These are phyloP conservation scores for Laticauda colubrina DNA, from an alignment of 2,113 vertebrate species.

Conservation along the genomic window DNA sequence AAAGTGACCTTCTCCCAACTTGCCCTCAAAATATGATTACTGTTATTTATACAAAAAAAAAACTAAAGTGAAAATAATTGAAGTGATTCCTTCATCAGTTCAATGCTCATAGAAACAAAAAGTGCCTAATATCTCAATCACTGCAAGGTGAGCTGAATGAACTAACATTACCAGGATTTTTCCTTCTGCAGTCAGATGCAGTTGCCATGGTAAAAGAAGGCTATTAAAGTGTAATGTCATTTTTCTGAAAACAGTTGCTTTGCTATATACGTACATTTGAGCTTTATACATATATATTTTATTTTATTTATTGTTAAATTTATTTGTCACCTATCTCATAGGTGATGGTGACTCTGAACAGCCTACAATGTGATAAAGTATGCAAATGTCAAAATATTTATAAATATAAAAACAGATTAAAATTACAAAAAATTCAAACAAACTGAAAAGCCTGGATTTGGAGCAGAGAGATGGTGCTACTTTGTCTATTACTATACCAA, in stretches of 20 bases:
- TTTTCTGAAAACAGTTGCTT: constrained; percentile 6
- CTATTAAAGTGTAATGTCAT: constrained; percentile 11
- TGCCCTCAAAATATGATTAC: neutral
- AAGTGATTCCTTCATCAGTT: neutral
- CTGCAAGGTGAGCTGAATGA: constrained; percentile 16
- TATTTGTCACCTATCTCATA: neutral
- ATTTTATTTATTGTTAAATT: neutral
- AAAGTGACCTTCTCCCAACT: neutral
- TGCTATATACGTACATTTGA: neutral
- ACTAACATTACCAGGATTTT: constrained; percentile 13
- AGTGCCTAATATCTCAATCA: neutral
- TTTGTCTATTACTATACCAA: neutral
- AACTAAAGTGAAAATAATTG: neutral
- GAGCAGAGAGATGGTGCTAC: neutral
- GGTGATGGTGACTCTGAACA: neutral
- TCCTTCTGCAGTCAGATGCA: constrained; percentile 1
- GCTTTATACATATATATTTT: neutral
- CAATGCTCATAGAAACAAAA: constrained; percentile 25
- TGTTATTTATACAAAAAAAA: neutral
- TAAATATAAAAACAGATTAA: neutral
- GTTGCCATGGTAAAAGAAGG: constrained; percentile 39
- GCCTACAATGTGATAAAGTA: neutral
- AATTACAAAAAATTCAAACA: neutral
- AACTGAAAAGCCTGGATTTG: neutral
- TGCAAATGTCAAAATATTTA: neutral